phyloP scores from a whole-genome alignment of 1,140 invertebrate species.

The Heliconius hermathena region DNA sequence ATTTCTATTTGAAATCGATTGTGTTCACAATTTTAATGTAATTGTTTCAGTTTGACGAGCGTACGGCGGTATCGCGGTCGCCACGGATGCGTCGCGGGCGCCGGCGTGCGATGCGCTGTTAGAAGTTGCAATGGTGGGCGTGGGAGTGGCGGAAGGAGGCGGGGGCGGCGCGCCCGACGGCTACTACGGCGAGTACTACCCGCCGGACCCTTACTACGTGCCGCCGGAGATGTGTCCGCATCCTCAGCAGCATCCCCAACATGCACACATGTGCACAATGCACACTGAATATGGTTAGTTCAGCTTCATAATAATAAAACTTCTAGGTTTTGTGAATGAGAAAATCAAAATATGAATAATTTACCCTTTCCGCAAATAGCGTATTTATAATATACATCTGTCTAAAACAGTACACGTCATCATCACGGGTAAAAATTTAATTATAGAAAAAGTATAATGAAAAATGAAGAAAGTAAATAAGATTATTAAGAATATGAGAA shows the following conservation, averaged over 20 bases:
- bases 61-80: slow-evolving; percentile 45
- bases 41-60: slow-evolving; percentile 58
- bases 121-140: slow-evolving; percentile 66
- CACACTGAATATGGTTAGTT: slow-evolving; percentile 74
- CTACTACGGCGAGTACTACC: slow-evolving; percentile 79
- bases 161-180: slow-evolving; percentile 58
- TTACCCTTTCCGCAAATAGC: background rate
- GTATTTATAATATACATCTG: background rate
- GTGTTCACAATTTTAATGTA: slow-evolving; percentile 33
- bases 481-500: background rate
- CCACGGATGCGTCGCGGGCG: slow-evolving; percentile 61
- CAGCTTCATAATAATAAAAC: background rate
- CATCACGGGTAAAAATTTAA: background rate
- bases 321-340: no score
- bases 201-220: slow-evolving; percentile 74
- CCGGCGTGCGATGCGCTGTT: slow-evolving; percentile 68
- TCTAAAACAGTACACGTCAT: background rate
- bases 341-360: no score
- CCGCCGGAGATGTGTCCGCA: slow-evolving; percentile 77
- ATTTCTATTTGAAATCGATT: background rate
- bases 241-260: slow-evolving; percentile 74
- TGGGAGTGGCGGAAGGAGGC: slow-evolving; percentile 71
- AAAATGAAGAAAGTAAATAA: background rate
- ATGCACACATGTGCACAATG: slow-evolving; percentile 78
- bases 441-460: background rate